phyloP scores from a whole-genome alignment of 2,113 vertebrate genomes.

The Tiliqua scincoides region DNA sequence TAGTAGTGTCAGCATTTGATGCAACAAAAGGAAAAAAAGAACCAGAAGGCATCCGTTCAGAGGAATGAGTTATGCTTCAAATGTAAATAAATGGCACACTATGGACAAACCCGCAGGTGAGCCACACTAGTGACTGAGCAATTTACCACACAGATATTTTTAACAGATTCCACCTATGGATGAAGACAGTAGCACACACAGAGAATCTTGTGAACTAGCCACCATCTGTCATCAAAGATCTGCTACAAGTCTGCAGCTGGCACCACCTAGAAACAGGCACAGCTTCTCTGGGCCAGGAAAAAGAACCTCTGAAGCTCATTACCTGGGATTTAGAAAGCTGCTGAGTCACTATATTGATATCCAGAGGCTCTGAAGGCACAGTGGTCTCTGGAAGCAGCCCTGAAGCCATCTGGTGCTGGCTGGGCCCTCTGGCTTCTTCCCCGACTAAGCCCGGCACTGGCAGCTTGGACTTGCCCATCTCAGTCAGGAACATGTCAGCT shows the following conservation, averaged over 20 bases:
- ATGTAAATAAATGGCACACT: too few relatives aligned
- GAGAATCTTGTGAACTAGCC: too few relatives aligned
- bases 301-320: not conserved
- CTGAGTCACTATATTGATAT: constrained; percentile 88
- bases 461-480: not conserved
- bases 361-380: constrained; percentile 72
- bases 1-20: not conserved
- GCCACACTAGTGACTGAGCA: too few relatives aligned
- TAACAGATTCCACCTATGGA: too few relatives aligned
- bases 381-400: constrained; percentile 69
- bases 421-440: constrained; percentile 36
- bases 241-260: accelerated
- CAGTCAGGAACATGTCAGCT: constrained; percentile 10
- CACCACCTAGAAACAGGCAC: not conserved
- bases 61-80: not conserved
- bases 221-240: not conserved
- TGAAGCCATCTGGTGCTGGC: constrained; percentile 63
- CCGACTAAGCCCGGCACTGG: constrained; percentile 46
- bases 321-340: constrained; percentile 96
- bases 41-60: not conserved
- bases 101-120: too few relatives aligned
- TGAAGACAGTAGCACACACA: not conserved
- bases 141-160: not conserved
- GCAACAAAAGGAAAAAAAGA: not conserved
- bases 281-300: not conserved